Percentiles rank a stretch among this genome's conserved stretches.
phyloP scores from a whole-genome alignment of 2,797 vertebrate species.

The Ceyx erithaca region DNA sequence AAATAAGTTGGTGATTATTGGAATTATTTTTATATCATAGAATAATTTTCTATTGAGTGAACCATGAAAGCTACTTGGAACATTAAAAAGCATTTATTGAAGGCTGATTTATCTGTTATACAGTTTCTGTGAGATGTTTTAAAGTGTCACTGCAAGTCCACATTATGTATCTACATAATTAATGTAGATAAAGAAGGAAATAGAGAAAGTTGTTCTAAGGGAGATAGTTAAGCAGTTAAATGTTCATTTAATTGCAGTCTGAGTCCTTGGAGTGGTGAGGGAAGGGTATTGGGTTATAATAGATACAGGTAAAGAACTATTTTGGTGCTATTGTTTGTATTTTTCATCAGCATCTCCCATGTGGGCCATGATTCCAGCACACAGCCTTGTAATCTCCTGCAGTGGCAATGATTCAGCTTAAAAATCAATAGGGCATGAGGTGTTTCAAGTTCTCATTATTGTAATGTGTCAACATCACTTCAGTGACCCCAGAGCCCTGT shows the following conservation, averaged over 20 bases:
- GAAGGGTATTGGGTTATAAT: constrained; percentile 49
- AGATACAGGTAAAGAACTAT: constrained; percentile 54
- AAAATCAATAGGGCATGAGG: constrained; percentile 83
- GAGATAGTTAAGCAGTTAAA: constrained; percentile 29
- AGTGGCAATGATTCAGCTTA: constrained; percentile 80
- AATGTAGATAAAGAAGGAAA: background rate
- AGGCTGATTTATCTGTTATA: constrained; percentile 28
- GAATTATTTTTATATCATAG: constrained; percentile 55
- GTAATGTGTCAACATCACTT: constrained; percentile 84
- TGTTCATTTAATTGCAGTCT: background rate
- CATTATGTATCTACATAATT: background rate
- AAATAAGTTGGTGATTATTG: constrained; percentile 53
- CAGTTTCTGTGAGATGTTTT: constrained; percentile 31
- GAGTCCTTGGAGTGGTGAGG: background rate
- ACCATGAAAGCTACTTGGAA: constrained; percentile 45
- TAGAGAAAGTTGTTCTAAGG: background rate
- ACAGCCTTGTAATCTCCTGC: constrained; percentile 79
- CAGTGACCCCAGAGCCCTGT: constrained; percentile 75
- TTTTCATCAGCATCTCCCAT: constrained; percentile 75
- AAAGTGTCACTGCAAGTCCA: background rate
- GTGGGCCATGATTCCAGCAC: constrained; percentile 71
- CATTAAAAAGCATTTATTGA: constrained; percentile 44
- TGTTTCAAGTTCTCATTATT: constrained; percentile 87
- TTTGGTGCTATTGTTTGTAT: constrained; percentile 73
- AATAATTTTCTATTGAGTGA: constrained; percentile 54